Evolutionary conservation across 2,113 vertebrate genomes (phyloP).

Genomic region (Spea multiplicata): DNA sequence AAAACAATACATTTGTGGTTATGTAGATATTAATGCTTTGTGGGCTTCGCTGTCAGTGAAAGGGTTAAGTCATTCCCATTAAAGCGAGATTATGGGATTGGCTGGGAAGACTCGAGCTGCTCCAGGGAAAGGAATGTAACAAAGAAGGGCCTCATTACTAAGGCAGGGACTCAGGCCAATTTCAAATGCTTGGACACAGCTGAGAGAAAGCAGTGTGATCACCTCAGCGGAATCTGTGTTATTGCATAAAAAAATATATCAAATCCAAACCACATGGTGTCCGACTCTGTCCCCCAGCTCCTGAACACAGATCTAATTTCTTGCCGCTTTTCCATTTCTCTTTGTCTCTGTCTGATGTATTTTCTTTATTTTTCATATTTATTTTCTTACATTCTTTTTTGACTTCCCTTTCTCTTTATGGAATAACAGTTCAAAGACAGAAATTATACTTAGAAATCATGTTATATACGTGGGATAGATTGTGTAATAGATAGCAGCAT

Average conservation of each 20-base stretch:
- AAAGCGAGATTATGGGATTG: conserved; percentile 41
- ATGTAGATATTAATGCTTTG: background rate
- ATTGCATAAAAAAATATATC: conserved; percentile 40
- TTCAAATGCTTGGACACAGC: conserved; percentile 42
- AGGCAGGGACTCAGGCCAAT: conserved; percentile 33
- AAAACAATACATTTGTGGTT: background rate
- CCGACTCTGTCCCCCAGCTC: conserved; percentile 13
- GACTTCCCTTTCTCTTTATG: background rate
- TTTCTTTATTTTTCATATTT: background rate
- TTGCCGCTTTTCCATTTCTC: background rate
- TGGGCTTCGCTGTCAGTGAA: background rate
- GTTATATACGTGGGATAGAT: no score
- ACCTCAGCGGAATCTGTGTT: conserved; percentile 33
- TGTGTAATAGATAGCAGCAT: no score
- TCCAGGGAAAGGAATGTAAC: conserved; percentile 37
- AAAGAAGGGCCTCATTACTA: conserved; percentile 47
- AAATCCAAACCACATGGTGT: conserved; percentile 39
- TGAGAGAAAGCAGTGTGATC: conserved; percentile 41
- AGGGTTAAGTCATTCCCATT: conserved; percentile 39
- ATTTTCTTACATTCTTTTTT: background rate
- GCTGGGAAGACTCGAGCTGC: conserved; percentile 26
- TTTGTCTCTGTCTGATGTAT: no score
- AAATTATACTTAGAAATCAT: no score
- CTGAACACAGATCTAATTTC: conserved; percentile 18
- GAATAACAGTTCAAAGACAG: no score